Evolutionary conservation across 2,888 invertebrate genomes (phyloP), one percentile per base, ranked within the genome.

Genomic region (Latrodectus elegans): DNA sequence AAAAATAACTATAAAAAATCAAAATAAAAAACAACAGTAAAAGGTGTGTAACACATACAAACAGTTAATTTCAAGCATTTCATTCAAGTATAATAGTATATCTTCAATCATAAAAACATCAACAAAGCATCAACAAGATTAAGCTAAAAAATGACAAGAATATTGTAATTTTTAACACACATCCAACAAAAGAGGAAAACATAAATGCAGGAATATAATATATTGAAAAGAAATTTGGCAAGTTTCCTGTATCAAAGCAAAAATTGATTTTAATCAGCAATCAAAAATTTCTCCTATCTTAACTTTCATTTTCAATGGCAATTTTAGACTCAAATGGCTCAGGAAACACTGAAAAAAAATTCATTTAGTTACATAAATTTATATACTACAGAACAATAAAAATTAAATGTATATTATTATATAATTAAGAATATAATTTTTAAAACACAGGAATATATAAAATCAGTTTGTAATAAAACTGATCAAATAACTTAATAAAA

Each of bases 311-410:
- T 49, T n/a, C 38, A 10, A 51, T 12, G 26, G 76, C 17, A 68
- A 76, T 51, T 76, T 76, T 79, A 55, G 14, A 75, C 14, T 80
- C 81, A 51, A 86, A 76, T 12, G 86, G 86, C 14, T 86, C 86
- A 49, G 86, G 86, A 60, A 86, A 86, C 38, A 86, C 86, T 86
- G 74, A 53, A 85, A 75, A 52, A 55, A 14, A 6, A 14, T 4
- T 3, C 11, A 14, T 55, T 55, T 55, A 55, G 15, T 55, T 14
- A 4, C 11, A 6, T 4, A 14, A 22, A 22, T 22, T 22, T 22
- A 22, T 1, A 22, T 22, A 22, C 22, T 1, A 22, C 22, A 22
- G 22, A 22, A 22, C 22, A 22, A 1, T 22, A 22, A 22, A 22
- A 22, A 22, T 1, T 22, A 22, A 22, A 22, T 22, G 22, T 22